Evolutionary conservation across 92 coral and sea anemone species (phyloP).

Genomic region (Nematostella vectensis): DNA sequence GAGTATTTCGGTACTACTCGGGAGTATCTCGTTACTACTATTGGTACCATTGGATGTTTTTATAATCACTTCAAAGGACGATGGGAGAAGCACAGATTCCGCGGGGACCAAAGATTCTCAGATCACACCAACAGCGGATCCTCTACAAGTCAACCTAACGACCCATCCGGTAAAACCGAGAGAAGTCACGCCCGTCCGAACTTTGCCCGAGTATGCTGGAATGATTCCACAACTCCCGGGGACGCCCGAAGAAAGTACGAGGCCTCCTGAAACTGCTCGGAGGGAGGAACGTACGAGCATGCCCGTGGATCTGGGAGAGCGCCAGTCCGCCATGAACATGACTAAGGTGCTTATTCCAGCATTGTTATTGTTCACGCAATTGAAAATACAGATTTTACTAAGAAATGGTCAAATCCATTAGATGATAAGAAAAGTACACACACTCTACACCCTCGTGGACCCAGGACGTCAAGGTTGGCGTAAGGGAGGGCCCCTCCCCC

Average conservation of each 20-base stretch:
- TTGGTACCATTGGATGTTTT: no score
- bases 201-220: conserved; percentile 33
- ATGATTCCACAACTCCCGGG: conserved; percentile 63
- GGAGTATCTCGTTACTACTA: no score
- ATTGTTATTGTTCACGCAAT: no score
- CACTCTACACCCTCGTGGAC: no score
- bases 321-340: not conserved
- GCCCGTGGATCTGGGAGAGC: not conserved
- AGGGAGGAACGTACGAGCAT: not conserved
- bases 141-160: not conserved
- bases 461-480: no score
- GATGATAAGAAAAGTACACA: no score
- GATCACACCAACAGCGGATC: not conserved
- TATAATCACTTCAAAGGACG: conserved; percentile 1
- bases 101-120: not conserved
- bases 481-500: no score
- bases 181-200: conserved; percentile 1
- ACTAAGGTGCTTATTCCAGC: no score
- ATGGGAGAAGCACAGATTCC: not conserved
- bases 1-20: no score
- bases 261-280: no score
- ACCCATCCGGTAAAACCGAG: not conserved
- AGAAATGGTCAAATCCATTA: no score
- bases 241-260: conserved; percentile 29
- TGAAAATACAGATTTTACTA: no score